Evolutionary conservation across 2,888 invertebrate species (phyloP).

Genomic region (Dascillus cervinus): DNA sequence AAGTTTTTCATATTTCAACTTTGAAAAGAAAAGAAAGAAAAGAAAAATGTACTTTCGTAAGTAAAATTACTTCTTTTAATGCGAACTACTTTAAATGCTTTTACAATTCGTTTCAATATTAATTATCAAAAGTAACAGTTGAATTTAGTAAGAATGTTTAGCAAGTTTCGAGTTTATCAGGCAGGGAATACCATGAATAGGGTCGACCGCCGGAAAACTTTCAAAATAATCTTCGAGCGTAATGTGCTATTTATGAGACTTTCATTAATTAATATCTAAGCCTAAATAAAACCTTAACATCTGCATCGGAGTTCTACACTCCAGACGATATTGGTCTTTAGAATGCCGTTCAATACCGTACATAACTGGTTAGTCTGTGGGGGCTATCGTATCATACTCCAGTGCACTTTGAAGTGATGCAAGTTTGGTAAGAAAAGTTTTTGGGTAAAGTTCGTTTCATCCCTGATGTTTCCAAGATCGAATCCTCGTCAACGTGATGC

Average conservation of each 20-base stretch:
- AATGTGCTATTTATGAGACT: conserved; percentile 16
- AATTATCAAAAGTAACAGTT: too few species aligned
- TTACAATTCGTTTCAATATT: too few species aligned
- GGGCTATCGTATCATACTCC: conserved; percentile 28
- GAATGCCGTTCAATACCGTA: conserved; percentile 9
- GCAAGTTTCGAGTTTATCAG: too few species aligned
- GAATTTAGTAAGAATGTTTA: too few species aligned
- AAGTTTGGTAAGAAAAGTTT: conserved; percentile 24
- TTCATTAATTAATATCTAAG: conserved; percentile 20
- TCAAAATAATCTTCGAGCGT: conserved; percentile 12
- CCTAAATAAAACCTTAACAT: conserved; percentile 16
- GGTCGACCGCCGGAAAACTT: too few species aligned
- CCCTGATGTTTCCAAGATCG: conserved; percentile 14
- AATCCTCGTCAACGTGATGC: conserved; percentile 13
- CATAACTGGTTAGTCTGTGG: conserved; percentile 10
- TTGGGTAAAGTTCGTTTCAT: conserved; percentile 13
- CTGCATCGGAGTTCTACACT: conserved; percentile 11
- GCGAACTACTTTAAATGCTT: too few species aligned
- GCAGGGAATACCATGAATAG: too few species aligned
- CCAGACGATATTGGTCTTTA: conserved; percentile 12
- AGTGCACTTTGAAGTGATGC: conserved; percentile 29
- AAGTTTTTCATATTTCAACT: too few species aligned
- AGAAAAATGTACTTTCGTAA: too few species aligned
- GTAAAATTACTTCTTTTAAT: too few species aligned
- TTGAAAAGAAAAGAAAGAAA: too few species aligned